A percentile compares a stretch with the other conserved stretches of the same genome.
Conservation (phyloP, 2,113 vertebrate species). For the Cebidichthys violaceus region DNA sequence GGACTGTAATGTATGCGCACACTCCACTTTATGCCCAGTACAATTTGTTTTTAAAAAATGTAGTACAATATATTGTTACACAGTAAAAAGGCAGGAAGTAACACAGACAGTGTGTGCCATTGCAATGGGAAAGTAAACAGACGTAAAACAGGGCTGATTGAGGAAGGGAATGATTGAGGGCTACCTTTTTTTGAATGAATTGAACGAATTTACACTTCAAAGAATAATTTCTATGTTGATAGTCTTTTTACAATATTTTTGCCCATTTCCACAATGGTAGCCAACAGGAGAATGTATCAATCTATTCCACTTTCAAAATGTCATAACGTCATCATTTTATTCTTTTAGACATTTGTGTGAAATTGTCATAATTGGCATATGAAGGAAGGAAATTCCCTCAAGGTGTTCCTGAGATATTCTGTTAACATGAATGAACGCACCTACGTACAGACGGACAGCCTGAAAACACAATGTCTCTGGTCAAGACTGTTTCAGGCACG, state of each 20-base stretch:
- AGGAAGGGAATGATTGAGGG: no score
- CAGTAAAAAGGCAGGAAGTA: constrained; percentile 13
- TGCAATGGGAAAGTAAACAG: constrained; percentile 1
- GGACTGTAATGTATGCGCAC: neutral
- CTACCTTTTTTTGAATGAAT: neutral
- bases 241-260: neutral
- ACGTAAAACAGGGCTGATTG: no score
- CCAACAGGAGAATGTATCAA: neutral
- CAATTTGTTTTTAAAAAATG: neutral
- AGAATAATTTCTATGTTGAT: neutral
- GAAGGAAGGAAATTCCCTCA: neutral
- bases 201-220: neutral
- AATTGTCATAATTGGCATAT: neutral
- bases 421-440: neutral
- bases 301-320: neutral
- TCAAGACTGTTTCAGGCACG: no score
- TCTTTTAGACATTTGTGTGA: neutral
- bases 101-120: neutral
- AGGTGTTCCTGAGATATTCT: neutral
- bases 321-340: neutral
- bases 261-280: neutral
- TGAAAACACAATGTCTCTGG: neutral
- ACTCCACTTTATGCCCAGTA: neutral
- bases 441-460: no score
- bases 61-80: neutral